phyloP scores from a whole-genome alignment of 2,113 vertebrate genomes.

The Pyxicephalus adspersus region DNA sequence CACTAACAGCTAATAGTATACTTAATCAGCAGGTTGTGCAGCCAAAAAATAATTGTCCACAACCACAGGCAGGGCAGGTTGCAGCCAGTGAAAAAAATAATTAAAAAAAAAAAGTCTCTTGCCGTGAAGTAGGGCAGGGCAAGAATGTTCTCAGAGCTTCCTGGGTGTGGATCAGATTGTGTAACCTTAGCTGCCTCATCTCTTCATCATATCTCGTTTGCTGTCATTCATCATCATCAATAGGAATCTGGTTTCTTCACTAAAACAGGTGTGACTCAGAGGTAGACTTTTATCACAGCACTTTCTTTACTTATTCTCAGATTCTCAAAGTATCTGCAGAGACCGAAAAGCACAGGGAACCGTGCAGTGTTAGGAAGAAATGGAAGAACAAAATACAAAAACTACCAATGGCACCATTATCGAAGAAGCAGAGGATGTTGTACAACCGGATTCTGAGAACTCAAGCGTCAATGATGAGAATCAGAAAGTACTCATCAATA shows the following conservation, averaged over 20 bases:
- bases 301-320: conserved; percentile 14
- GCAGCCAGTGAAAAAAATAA: conserved; percentile 42
- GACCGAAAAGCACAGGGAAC: conserved; percentile 4
- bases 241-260: conserved; percentile 56
- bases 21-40: conserved; percentile 17
- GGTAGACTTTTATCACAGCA: conserved; percentile 30
- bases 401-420: conserved; percentile 30
- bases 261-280: conserved; percentile 61
- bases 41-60: conserved; percentile 36
- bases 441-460: neutral
- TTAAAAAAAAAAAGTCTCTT: conserved; percentile 63
- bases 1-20: neutral
- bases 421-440: conserved; percentile 15
- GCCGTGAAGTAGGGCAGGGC: conserved; percentile 69
- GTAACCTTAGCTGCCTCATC: conserved; percentile 67
- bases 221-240: conserved; percentile 55
- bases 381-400: conserved; percentile 48
- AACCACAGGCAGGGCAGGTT: conserved; percentile 28
- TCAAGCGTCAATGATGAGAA: conserved; percentile 5
- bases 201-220: conserved; percentile 57
- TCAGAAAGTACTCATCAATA: conserved; percentile 12
- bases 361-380: neutral
- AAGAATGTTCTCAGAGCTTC: conserved; percentile 65
- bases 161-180: conserved; percentile 71
- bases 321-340: neutral